phyloP scores from a whole-genome alignment of 2,797 vertebrate species.

The Falco cherrug region DNA sequence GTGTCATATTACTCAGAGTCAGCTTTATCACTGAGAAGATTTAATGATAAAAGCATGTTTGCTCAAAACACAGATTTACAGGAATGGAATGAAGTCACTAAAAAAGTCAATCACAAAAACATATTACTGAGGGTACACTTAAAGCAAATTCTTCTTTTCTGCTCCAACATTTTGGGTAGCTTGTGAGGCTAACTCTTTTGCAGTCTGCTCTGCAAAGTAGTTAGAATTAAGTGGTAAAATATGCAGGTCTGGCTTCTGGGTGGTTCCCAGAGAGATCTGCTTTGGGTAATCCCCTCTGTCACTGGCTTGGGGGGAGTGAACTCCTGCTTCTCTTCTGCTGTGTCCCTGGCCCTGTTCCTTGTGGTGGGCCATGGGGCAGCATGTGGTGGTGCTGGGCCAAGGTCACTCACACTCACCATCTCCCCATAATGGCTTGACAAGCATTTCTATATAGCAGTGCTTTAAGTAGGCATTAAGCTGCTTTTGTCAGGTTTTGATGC shows the following conservation, averaged over 20 bases:
- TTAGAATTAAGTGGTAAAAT: neutral
- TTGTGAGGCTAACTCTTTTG: neutral
- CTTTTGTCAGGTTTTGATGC: neutral
- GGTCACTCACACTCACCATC: neutral
- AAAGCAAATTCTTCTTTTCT: neutral
- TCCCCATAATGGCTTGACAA: neutral
- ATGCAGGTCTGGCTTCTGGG: neutral
- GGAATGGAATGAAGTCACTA: conserved; percentile 14
- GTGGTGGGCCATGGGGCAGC: neutral
- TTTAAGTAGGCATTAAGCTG: neutral
- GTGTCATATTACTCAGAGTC: conserved; percentile 61
- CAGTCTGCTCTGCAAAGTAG: neutral
- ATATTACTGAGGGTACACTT: neutral
- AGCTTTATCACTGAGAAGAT: conserved; percentile 51
- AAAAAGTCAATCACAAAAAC: conserved; percentile 19
- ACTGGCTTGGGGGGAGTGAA: neutral
- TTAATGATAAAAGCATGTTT: conserved; percentile 63
- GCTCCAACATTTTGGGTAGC: neutral
- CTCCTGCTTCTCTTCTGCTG: neutral
- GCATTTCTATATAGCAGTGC: neutral
- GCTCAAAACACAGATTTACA: conserved; percentile 44
- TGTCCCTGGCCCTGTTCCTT: neutral
- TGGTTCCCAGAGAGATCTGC: neutral
- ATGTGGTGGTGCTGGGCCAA: neutral
- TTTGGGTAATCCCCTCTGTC: neutral